Evolutionary conservation across 1,140 invertebrate genomes (phyloP), one percentile per base, ranked within the genome.

Genomic region (Eumeta japonica): DNA sequence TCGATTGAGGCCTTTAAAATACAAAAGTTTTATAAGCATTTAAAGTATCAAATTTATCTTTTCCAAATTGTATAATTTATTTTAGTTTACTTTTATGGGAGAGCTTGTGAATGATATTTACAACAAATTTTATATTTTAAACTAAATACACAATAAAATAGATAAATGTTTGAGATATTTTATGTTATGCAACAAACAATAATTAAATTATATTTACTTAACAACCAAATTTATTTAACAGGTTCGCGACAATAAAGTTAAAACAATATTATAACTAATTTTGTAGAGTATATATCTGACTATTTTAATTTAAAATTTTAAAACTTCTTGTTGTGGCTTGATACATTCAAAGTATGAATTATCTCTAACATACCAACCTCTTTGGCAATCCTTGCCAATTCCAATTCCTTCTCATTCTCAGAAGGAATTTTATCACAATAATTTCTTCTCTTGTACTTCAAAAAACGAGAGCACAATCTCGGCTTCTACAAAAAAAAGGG

Each of bases 1-100:
- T 77, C 71, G 41, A 77, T 45, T 2, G 65, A 75, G 2, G 67
- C 71, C 74, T 77, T 41, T 5, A 62, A 64, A 35, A 36, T 42
- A 37, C 36, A 37, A 18, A 24, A 39, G 39, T 29, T 41, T 17
- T 33, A 29, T n/a, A n/a, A n/a, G n/a, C n/a, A n/a, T n/a, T n/a
- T n/a, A n/a, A n/a, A n/a, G 33, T 16, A 16, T 9, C 16, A 35
- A 10, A 5, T 35, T 5, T 16, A 35, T 35, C 9, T 4, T 12
- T 16, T 16, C 10, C 10, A 28, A 5, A 28, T 7, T 12, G 20
- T 28, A 13, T n/a, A 28, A 35, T 15, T 5, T 7, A 35, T 16
- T 17, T 10, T 15, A 35, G 9, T 16, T 3, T 16, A 17, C 4
- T 3, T 7, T 24, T 7, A n/a, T n/a, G n/a, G 20, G n/a, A 24